Percentiles rank a stretch among this genome's conserved stretches.
phyloP scores from a whole-genome alignment of 2,888 invertebrate species.

The Drosophila recens region DNA sequence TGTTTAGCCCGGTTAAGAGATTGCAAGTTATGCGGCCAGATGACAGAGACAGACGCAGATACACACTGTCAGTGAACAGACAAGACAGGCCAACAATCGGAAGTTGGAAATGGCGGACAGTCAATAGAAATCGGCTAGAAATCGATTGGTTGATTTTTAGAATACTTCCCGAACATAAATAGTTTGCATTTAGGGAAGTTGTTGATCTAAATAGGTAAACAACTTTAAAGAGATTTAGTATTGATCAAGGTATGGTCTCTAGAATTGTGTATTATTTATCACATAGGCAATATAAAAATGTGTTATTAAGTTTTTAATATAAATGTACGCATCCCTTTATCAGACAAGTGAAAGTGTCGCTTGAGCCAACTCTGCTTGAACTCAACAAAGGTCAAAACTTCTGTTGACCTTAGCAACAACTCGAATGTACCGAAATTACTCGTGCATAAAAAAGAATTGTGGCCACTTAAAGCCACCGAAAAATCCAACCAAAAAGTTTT shows the following conservation, averaged over 20 bases:
- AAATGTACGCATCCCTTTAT: too few relatives aligned
- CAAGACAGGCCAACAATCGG: conserved; percentile 57
- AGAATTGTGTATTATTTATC: too few relatives aligned
- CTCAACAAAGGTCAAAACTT: conserved; percentile 35
- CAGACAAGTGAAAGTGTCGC: too few relatives aligned
- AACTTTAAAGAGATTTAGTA: background rate
- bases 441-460: conserved; percentile 58
- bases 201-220: background rate
- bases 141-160: conserved; percentile 27
- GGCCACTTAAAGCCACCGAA: conserved; percentile 25
- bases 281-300: too few relatives aligned
- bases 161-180: conserved; percentile 21
- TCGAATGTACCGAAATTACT: conserved; percentile 65
- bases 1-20: conserved; percentile 59
- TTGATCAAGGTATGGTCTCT: too few relatives aligned
- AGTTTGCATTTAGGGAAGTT: conserved; percentile 8
- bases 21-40: conserved; percentile 45
- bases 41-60: conserved; percentile 15
- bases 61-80: conserved; percentile 30
- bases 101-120: conserved; percentile 55
- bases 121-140: conserved; percentile 54
- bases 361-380: background rate
- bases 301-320: too few relatives aligned
- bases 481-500: conserved; percentile 43
- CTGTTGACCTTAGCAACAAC: conserved; percentile 49